Evolutionary conservation across 2,113 vertebrate species (phyloP).

Genomic region (Hypanus sabinus): DNA sequence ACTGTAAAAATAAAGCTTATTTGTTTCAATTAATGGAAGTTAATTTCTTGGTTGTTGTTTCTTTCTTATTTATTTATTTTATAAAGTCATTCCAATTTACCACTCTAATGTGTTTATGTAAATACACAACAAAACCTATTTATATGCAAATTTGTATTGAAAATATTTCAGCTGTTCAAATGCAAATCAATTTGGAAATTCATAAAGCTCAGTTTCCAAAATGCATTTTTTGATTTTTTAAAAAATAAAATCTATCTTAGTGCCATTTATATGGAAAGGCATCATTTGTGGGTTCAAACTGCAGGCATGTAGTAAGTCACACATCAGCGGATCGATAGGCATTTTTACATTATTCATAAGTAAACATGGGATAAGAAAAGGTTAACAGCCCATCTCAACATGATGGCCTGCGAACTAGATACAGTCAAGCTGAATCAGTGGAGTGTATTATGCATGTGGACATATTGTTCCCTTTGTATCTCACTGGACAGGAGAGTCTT

Average conservation of each 20-base stretch:
- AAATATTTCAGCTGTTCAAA: neutral
- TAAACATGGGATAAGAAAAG: neutral
- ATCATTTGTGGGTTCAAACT: neutral
- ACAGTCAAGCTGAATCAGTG: neutral
- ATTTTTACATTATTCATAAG: neutral
- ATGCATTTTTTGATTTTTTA: neutral
- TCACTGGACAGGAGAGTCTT: too few relatives aligned
- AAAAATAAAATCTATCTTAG: neutral
- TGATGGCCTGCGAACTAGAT: neutral
- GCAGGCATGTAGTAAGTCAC: neutral
- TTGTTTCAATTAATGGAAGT: neutral
- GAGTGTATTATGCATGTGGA: too few relatives aligned
- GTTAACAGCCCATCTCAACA: neutral
- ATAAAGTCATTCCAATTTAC: neutral
- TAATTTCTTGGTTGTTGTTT: neutral
- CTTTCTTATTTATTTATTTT: neutral
- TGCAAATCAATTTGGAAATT: neutral
- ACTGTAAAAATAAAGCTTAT: neutral
- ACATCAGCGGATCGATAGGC: neutral
- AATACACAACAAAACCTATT: neutral
- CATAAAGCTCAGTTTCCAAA: neutral
- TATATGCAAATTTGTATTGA: conserved; percentile 21
- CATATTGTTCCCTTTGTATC: too few relatives aligned
- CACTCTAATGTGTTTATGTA: neutral
- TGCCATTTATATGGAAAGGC: neutral